Evolutionary conservation across 2,113 vertebrate genomes (phyloP).

Genomic region (Hemiprocne comata): DNA sequence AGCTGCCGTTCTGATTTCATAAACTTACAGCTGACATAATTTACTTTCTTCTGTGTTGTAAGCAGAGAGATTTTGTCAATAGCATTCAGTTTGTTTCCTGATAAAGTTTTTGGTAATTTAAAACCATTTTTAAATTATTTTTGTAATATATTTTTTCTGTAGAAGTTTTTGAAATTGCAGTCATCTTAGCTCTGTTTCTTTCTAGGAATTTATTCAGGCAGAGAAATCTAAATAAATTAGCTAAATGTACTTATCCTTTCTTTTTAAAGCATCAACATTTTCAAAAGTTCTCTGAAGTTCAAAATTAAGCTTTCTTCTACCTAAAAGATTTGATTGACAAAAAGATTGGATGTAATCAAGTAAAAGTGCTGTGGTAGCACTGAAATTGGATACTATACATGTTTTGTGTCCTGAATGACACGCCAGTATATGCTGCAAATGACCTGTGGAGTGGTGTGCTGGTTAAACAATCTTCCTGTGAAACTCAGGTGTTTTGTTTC

Average conservation of each 20-base stretch:
- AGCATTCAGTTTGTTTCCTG: neutral
- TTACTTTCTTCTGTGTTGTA: neutral
- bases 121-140: neutral
- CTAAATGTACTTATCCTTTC: neutral
- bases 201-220: neutral
- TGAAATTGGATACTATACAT: neutral
- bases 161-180: neutral
- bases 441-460: neutral
- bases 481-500: neutral
- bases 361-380: neutral
- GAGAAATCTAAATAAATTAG: neutral
- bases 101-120: neutral
- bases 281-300: neutral
- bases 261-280: neutral
- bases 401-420: neutral
- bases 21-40: neutral
- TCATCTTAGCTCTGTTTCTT: neutral
- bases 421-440: neutral
- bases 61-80: neutral
- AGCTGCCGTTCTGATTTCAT: neutral
- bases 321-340: neutral
- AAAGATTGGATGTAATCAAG: neutral
- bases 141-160: neutral
- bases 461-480: neutral
- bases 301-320: neutral